phyloP scores from a whole-genome alignment of 2,888 invertebrate genomes.

The Rotaria socialis region DNA sequence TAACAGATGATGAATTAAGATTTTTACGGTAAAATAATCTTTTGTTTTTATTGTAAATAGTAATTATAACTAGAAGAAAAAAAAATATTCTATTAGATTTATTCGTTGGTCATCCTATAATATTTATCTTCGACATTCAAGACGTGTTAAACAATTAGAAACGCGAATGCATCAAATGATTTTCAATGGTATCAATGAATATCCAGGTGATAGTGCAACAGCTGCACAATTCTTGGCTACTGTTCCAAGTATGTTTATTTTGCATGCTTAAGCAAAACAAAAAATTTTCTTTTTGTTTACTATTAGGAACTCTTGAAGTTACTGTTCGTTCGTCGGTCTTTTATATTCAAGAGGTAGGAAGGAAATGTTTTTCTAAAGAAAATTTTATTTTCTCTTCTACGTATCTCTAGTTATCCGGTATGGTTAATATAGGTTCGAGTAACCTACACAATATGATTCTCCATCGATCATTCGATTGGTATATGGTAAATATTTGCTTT shows the following conservation, averaged over 20 bases:
- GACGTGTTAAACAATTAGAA: conserved; percentile 20
- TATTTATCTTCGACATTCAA: not conserved
- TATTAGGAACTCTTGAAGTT: not conserved
- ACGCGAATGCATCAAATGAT: not conserved
- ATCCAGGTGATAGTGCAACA: not conserved
- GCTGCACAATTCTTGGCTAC: not conserved
- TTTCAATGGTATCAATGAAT: not conserved
- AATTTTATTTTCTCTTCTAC: not conserved
- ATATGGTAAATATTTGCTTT: not conserved
- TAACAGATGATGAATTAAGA: not conserved
- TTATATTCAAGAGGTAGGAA: not conserved
- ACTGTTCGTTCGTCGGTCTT: not conserved
- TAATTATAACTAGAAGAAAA: too few species aligned
- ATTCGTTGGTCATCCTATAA: not conserved
- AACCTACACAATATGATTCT: not conserved
- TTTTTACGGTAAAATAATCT: not conserved
- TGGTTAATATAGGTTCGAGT: not conserved
- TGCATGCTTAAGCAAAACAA: not conserved
- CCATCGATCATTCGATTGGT: conserved; percentile 4
- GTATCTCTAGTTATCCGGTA: not conserved
- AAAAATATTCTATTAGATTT: not conserved
- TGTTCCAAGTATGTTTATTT: not conserved
- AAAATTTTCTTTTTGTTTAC: not conserved
- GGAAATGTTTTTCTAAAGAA: not conserved
- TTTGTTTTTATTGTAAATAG: too few species aligned